Evolutionary conservation across 2,888 invertebrate species (phyloP).

Genomic region (Alloplasta piceator): DNA sequence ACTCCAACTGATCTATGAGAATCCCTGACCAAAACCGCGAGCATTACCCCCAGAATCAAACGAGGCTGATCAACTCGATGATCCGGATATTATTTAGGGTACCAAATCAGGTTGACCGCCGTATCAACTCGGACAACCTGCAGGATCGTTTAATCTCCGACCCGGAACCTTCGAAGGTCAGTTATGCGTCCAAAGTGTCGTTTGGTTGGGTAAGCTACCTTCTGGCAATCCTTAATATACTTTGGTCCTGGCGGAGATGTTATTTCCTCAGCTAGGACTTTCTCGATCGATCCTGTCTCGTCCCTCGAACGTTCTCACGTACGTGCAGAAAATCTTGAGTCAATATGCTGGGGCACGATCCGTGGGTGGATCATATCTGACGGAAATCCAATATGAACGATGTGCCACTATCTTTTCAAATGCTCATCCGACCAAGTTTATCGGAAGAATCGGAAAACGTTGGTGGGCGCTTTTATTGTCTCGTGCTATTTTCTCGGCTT

Average conservation of each 20-base stretch:
- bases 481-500: constrained; percentile 13
- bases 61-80: constrained; percentile 9
- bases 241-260: constrained; percentile 30
- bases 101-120: constrained; percentile 35
- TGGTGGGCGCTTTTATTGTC: constrained; percentile 5
- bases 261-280: constrained; percentile 1
- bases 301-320: neutral
- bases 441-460: neutral
- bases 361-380: constrained; percentile 25
- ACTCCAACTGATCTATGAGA: too few species aligned
- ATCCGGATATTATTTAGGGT: constrained; percentile 15
- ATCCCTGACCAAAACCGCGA: too few species aligned
- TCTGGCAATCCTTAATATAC: constrained; percentile 3
- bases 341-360: constrained; percentile 16
- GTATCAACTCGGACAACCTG: constrained; percentile 51
- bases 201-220: constrained; percentile 9
- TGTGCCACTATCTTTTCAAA: constrained; percentile 7
- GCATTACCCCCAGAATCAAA: constrained; percentile 23
- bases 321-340: neutral
- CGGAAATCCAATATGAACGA: constrained; percentile 13
- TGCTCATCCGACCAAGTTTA: constrained; percentile 10
- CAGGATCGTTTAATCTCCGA: constrained; percentile 58
- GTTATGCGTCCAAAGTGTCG: constrained; percentile 34
- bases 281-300: neutral
- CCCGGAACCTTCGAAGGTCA: constrained; percentile 40